Base-by-base conservation (phyloP, 37 sponge, comb jelly and placozoan genomes). In the Oscarella lobularis region DNA sequence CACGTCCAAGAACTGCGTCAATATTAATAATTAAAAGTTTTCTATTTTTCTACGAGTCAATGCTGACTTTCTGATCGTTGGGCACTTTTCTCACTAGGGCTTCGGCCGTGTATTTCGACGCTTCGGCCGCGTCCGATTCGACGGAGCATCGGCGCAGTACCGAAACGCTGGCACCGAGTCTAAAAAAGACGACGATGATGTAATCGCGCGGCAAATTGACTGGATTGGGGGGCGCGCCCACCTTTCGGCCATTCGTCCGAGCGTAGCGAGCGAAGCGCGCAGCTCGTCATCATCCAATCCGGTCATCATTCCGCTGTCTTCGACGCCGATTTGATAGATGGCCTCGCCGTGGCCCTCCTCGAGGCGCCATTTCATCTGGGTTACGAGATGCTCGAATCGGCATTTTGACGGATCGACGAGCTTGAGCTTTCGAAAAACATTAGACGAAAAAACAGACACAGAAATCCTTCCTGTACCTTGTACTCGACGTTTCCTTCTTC, bases 361-460 rank as follows among this genome's bases (percentile, higher is more conserved):
- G 40, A 97, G 80, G n/a, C 98, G 48, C 94, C 94, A 97, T 67
- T 97, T 97, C 98, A 97, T 92, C 83, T 97, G 98, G 0, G 98
- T 97, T 31, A 93, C 88, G 40, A 97, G 81, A 73, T 97, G 98
- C 76, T 93, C 92, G 39, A 97, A 79, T 5, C 98, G 86, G 37
- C 86, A 81, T 1, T 87, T 65, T 39, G 80, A 82, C 9, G 94
- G 94, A 38, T 87, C 86, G 40, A 97, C 73, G 40, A 97, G 78
- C 79, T 97, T 92, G 83, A 97, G 82, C 85, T 87, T 39, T 31
- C 60, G 20, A 48, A 27, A 9, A 48, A 48, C 60, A 48, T 48
- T 20, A 48, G 60, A 48, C 60, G 20, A 48, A 48, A 48, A 48
- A 48, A 27, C 60, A 48, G 20, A 48, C 20, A 48, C 20, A n/a